Conservation (phyloP, 1,140 invertebrate species). For the Drosophila orosa region DNA sequence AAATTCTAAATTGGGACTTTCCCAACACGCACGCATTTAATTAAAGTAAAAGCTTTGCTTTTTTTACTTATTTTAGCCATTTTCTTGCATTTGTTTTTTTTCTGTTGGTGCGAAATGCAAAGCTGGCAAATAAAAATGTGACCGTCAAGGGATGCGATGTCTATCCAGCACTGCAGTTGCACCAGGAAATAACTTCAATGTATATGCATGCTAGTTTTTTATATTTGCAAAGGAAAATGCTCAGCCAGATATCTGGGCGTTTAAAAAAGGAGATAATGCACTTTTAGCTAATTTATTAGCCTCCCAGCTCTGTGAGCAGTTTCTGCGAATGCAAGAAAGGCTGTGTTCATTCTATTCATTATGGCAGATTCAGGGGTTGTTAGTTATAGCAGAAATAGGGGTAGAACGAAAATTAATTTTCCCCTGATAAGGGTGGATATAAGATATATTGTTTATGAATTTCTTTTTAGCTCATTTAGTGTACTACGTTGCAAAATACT, state of each 20-base stretch:
- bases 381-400: neutral
- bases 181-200: conserved; percentile 73
- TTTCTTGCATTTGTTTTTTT: conserved; percentile 32
- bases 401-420: neutral
- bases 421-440: neutral
- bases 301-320: conserved; percentile 7
- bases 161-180: conserved; percentile 38
- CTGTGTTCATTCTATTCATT: conserved; percentile 8
- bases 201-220: conserved; percentile 62
- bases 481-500: neutral
- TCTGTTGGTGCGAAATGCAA: conserved; percentile 50
- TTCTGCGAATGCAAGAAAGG: neutral
- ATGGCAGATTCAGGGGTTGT: neutral
- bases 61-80: conserved; percentile 41
- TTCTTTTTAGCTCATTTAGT: neutral
- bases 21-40: conserved; percentile 78
- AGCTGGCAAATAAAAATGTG: conserved; percentile 50
- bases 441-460: neutral
- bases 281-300: conserved; percentile 28
- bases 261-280: conserved; percentile 11
- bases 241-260: conserved; percentile 4
- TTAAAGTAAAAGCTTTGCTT: conserved; percentile 80
- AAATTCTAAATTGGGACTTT: conserved; percentile 71
- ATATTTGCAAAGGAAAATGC: conserved; percentile 1
- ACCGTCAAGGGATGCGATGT: conserved; percentile 61